Conservation (phyloP, 2,113 vertebrate species). For the Macaca fascicularis region T2T-MFA8v1.1 NC_088375.1:155187501-155188000, state of each 20-base stretch:
- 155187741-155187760: background rate
- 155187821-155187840: background rate
- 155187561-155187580: too few relatives aligned
- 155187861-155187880: background rate
- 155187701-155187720: too few relatives aligned
- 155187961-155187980: background rate
- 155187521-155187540: too few relatives aligned
- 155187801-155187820: background rate
- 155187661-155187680: too few relatives aligned
- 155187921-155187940: background rate
- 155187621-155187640: too few relatives aligned
- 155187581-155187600: too few relatives aligned
- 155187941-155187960: background rate
- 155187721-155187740: too few relatives aligned
- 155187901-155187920: background rate
- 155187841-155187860: background rate
- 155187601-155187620: too few relatives aligned
- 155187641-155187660: too few relatives aligned
- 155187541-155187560: too few relatives aligned
- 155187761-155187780: background rate
- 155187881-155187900: accelerated
- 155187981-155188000: background rate
- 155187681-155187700: too few relatives aligned
- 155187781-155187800: background rate
- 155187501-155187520: too few relatives aligned